Evolutionary conservation across 2,113 vertebrate species (phyloP), one percentile per base, ranked within the genome.

Genomic region (Cephalophus harveyi): DNA sequence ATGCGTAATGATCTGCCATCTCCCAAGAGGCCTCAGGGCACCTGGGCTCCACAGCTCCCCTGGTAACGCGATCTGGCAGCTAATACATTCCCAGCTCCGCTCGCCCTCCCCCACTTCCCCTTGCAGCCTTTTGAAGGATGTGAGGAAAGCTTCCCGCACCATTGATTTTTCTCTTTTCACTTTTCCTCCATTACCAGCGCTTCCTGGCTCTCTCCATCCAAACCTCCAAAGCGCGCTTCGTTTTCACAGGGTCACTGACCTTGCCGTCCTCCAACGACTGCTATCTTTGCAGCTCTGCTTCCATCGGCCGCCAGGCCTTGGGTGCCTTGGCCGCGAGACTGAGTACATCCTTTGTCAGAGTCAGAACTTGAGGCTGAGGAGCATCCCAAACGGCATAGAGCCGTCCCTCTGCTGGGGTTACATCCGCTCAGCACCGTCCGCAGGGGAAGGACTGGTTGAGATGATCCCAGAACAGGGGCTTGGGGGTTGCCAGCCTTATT

Each of bases 221-320:
- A 59, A 79, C 55, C 8, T 89, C 67, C 93, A n/a, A 59, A 83
- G 46, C 3, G 27, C 50, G 43, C 57, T 92, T 88, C n/a, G 16
- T 30, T 57, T 93, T 89, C 96, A 91, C 59, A 59, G 82, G 95
- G 93, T 91, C 97, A 82, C n/a, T 60, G 96, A 57, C 89, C 89
- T 97, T 91, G 25, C 48, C 78, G 50, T 89, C 25, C n/a, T 83
- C 91, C 84, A 74, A 13, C 0, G 4, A 54, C 48, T 27, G 62
- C 92, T 88, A 1, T 95, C 96, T 93, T n/a, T 83, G 97, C 19
- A 82, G 48, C 57, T 81, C 85, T 89, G n/a, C 74, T 87, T 85
- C 59, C 57, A 40, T 86, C 85, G 87, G 93, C 76, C 19, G 10
- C 87, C 79, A 76, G 55, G 36, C 16, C 71, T 78, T 79, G 23